These are phyloP conservation scores for Cremastobaeus sp. DNA, from an alignment of 2,888 invertebrate genomes.

Conservation along the genomic window DNA sequence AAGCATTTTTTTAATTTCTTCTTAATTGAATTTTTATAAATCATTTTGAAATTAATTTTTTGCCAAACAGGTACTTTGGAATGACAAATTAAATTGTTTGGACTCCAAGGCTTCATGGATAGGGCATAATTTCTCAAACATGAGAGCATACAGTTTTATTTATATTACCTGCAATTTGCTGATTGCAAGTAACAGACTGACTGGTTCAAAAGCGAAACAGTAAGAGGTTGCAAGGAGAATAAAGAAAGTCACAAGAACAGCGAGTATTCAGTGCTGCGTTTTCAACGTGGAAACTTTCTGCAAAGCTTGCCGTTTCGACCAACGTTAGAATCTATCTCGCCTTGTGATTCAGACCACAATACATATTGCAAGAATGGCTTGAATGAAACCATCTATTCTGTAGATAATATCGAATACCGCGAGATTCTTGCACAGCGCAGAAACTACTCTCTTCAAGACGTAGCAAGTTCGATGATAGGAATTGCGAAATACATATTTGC, in stretches of 20 bases:
- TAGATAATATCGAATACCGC: conserved; percentile 68
- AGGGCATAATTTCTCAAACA: no score
- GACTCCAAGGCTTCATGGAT: neutral
- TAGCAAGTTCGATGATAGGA: neutral
- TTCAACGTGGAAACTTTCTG: conserved; percentile 67
- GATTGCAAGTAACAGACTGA: conserved; percentile 54
- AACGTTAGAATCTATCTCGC: conserved; percentile 67
- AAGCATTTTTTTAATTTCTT: no score
- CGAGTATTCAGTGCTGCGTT: conserved; percentile 60
- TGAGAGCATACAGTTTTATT: conserved; percentile 10
- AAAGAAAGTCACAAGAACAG: conserved; percentile 47
- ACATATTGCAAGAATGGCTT: conserved; percentile 67
- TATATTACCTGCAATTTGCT: conserved; percentile 52
- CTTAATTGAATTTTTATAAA: no score
- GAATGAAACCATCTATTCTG: conserved; percentile 65
- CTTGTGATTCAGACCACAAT: conserved; percentile 65
- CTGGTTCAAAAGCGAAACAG: conserved; percentile 44
- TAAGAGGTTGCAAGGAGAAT: conserved; percentile 38
- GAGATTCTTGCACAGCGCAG: conserved; percentile 27
- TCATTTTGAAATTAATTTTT: no score
- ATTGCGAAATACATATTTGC: conserved; percentile 18
- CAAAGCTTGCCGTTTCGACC: conserved; percentile 68
- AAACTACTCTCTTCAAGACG: conserved; percentile 10
- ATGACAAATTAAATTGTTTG: neutral
- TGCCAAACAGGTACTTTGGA: no score